phyloP scores from a whole-genome alignment of 2,113 vertebrate genomes.

The Corythoichthys intestinalis region DNA sequence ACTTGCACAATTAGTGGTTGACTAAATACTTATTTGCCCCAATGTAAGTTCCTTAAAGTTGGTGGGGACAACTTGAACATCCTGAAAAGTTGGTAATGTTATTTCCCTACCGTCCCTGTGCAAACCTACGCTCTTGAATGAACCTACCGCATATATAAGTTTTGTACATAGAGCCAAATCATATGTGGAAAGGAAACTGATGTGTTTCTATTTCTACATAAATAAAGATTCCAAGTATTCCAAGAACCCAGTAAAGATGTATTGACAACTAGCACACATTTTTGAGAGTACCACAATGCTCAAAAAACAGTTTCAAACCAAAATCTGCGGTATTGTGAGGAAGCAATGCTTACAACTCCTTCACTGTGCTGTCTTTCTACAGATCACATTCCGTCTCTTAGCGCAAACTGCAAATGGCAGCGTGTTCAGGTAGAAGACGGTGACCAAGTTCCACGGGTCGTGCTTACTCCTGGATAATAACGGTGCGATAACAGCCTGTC shows the following conservation, averaged over 20 bases:
- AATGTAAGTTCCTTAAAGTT: no score
- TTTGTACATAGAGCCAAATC: no score
- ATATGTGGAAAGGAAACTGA: no score
- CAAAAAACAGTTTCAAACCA: slow-evolving; percentile 18
- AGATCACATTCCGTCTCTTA: not conserved
- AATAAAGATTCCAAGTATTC: no score
- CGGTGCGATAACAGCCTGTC: slow-evolving; percentile 63
- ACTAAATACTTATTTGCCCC: no score
- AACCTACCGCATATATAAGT: no score
- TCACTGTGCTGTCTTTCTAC: not conserved
- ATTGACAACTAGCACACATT: not conserved
- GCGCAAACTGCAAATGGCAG: slow-evolving; percentile 49
- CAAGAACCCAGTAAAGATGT: not conserved
- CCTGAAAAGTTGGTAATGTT: no score
- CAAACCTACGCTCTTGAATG: no score
- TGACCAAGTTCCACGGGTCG: slow-evolving; percentile 41
- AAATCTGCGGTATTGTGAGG: slow-evolving; percentile 16
- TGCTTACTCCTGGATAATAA: slow-evolving; percentile 61
- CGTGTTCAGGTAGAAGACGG: slow-evolving; percentile 55
- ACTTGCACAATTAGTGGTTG: no score
- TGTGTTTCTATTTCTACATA: no score
- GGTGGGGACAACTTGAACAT: no score
- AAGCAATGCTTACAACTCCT: not conserved
- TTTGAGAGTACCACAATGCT: not conserved
- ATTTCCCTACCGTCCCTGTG: no score